Base-by-base conservation (phyloP, 1,140 invertebrate genomes). In the Drosophila ambigua region DNA sequence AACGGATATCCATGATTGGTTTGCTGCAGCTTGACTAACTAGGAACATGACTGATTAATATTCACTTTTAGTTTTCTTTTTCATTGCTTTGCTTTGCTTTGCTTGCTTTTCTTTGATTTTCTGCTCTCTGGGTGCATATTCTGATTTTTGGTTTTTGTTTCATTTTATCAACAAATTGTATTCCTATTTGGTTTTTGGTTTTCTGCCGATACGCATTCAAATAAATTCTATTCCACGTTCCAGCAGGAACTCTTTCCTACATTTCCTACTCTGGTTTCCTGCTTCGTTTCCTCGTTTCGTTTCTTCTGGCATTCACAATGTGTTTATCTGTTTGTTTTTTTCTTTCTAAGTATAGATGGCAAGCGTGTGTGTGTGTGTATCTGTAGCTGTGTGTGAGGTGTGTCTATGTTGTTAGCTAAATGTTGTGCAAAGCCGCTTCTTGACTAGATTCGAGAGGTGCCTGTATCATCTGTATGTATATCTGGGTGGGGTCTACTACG, bases 371-470 rank as follows among this genome's bases (percentile, higher is more conserved):
- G 20, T 28, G 20, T 59, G 23, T 41, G 20, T 28, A 20, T 59
- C 6, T 39, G 31, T 67, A 16, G 1, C 16, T 16, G 16, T 16
- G 31, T 62, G 24, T 54, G 50, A 39, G 35, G 11, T 39, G 5
- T 50, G 44, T 20, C 23, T 52, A 41, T 53, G 13, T 20, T 4
- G 2, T 49, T 23, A 35, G 31, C 15, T 49, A 60, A 65, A 46
- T 6, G 43, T 53, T 52, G 59, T 61, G 58, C 48, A 74, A 66
- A 66, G 71, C 76, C 51, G 76, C 58, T 60, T 55, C 35, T 78
- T 83, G 79, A 83, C 79, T 83, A 83, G 79, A 83, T 83, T 76
- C 45, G 65, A 64, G 61, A 78, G 16, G 58, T 72, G 54, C 41
- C 51, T 39, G 35, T 39, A 51, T 64, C 49, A 24, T 24, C 23